Conservation (phyloP, 2,113 vertebrate species). For the Xiphophorus maculatus region DNA sequence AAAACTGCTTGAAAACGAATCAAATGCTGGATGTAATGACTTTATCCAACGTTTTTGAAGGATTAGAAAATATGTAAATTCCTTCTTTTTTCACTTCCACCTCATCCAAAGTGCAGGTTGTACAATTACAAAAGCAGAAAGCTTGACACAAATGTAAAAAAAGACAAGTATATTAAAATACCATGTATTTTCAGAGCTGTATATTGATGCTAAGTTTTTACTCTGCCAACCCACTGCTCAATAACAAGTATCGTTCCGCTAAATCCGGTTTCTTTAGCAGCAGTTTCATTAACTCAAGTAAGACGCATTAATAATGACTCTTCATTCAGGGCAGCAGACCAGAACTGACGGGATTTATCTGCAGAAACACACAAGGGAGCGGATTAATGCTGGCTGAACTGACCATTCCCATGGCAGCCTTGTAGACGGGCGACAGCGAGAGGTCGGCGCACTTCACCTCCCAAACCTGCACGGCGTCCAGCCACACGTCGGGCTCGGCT, state of each 20-base stretch:
- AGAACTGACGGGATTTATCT: conserved; percentile 30
- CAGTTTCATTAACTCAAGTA: conserved; percentile 58
- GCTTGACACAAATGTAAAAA: neutral
- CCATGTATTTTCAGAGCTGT: neutral
- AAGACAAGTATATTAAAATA: neutral
- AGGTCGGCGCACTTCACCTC: conserved; percentile 93
- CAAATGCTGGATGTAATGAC: neutral
- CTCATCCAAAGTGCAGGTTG: neutral
- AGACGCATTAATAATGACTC: conserved; percentile 54
- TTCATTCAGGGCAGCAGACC: conserved; percentile 28
- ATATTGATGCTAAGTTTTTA: conserved; percentile 4
- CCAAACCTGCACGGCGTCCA: conserved; percentile 89
- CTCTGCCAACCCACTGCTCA: conserved; percentile 12
- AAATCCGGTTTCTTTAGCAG: conserved; percentile 49
- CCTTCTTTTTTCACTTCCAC: neutral
- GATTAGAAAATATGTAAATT: neutral
- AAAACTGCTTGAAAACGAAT: neutral
- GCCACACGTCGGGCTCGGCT: conserved; percentile 87
- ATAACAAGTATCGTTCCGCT: conserved; percentile 51
- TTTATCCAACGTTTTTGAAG: neutral
- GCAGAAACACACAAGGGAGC: conserved; percentile 3
- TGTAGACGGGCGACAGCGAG: conserved; percentile 89
- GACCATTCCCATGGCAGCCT: conserved; percentile 89
- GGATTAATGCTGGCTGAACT: conserved; percentile 61
- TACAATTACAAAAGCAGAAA: neutral